Percentiles rank a stretch among this genome's conserved stretches.
These are phyloP conservation scores for Andrena camellia DNA, from an alignment of 2,888 invertebrate genomes.

Conservation along the genomic window DNA sequence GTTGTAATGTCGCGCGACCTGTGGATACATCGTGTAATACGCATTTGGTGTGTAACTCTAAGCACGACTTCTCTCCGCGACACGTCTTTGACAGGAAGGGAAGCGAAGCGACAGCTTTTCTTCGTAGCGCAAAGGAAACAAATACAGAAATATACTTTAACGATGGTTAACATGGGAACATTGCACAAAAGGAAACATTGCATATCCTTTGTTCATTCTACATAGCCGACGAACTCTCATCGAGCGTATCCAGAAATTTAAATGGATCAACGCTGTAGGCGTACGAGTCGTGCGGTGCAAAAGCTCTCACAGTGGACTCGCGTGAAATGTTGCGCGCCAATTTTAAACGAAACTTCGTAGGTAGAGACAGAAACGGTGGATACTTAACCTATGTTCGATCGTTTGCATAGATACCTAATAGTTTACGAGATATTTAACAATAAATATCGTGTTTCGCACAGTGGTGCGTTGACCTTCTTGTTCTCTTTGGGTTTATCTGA, in stretches of 20 bases:
- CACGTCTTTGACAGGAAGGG: constrained; percentile 18
- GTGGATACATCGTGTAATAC: constrained; percentile 43
- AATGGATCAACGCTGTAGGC: constrained; percentile 60
- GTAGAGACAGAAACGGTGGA: too few species aligned
- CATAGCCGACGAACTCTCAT: constrained; percentile 73
- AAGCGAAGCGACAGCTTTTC: constrained; percentile 25
- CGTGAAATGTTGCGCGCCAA: not conserved
- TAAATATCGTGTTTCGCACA: too few species aligned
- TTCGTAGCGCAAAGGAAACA: constrained; percentile 33
- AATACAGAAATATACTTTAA: constrained; percentile 50
- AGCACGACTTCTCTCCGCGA: constrained; percentile 26
- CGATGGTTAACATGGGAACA: constrained; percentile 79
- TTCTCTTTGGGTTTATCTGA: too few species aligned
- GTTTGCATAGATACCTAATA: too few species aligned
- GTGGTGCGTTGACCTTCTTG: constrained; percentile 23
- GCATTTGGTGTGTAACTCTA: constrained; percentile 41
- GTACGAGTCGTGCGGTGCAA: too few species aligned
- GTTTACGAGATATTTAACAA: too few species aligned
- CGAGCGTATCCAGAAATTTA: constrained; percentile 69
- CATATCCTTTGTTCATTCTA: constrained; percentile 83
- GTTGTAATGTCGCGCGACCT: constrained; percentile 6
- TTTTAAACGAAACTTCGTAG: not conserved
- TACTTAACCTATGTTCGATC: too few species aligned
- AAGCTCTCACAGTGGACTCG: too few species aligned
- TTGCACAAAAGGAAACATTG: constrained; percentile 76